Base-by-base conservation (phyloP, 2,888 invertebrate species). In the Glaucopsyche alexis region DNA sequence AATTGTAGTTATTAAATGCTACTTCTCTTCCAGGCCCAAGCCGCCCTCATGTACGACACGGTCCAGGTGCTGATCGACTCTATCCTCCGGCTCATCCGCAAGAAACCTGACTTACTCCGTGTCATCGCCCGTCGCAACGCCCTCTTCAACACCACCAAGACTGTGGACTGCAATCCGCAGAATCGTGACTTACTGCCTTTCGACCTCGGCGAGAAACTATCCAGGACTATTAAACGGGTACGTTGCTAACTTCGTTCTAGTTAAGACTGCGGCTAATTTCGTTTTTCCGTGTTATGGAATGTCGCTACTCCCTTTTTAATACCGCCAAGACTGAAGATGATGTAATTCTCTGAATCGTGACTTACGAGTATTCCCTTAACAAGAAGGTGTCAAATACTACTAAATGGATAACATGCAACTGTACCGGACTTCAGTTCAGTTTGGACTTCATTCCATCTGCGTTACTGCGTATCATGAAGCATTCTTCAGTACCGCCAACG, bases 1-100 rank as follows among this genome's bases (percentile, higher is more conserved):
- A 47, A 9, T 47, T 47, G 11, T 13, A 9, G 9, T 2, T 47
- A 8, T 13, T 11, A 47, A 13, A 13, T 6, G n/a, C 50, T 50
- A 3, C 50, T 73, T 72, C 74, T 45, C 55, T 65, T 50, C 76
- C 86, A 98, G 98, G 97, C 98, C 6, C 96, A 98, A 89, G 97
- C 98, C 0, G 99, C 98, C 0, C 94, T 99, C 77, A 98, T 98
- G 95, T 98, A 98, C 87, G 99, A 99, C 84, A 97, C 97, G 0
- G 97, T 98, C 9, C 96, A 96, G 82, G 97, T 98, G 0, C 93
- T 98, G 60, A 95, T 97, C 40, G 97, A 98, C 83, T 96, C 97
- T n/a, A 96, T 98, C 81, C 95, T 96, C 83, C 96, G 97, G 82
- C 94, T 98, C 79, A 87, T 97, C 72, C 94, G 96, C 79, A 97